Evolutionary conservation across 2,797 vertebrate genomes (phyloP), one percentile per base, ranked within the genome.

Genomic region (Zenarchopterus dispar): DNA sequence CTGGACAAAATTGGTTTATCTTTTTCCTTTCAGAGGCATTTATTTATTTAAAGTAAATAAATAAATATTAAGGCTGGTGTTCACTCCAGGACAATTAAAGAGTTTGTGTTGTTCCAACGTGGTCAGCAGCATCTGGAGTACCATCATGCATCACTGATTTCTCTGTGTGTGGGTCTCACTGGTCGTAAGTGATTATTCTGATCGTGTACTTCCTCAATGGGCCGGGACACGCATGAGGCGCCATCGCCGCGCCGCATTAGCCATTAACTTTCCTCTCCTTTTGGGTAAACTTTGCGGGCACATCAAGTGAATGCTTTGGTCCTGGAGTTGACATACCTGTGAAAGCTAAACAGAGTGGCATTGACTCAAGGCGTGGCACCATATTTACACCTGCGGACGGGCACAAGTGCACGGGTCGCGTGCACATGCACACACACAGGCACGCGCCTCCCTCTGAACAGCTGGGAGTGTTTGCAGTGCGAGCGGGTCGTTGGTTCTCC

Each of bases 301-400:
- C 82, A 91, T 91, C 90, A 91, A 89, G 86, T 86, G 84, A 71
- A 65, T 84, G 77, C 86, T 80, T 84, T 82, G 76, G 67, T 70
- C 63, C 66, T 76, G 73, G 75, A 88, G 88, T 91, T 91, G 81
- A 89, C 89, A 89, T 91, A 89, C 86, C 84, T 91, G 84, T 73
- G 84, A 87, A 90, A 86, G 73, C 82, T 85, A 85, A 91, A 88
- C 75, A 89, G 73, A 77, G 80, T 70, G 49, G 80, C 84, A 84
- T 93, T 93, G 92, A 91, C 90, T 90, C 28, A 92, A 92, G 92
- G 92, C 83, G 92, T 84, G 91, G 85, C 68, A 47, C 67, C 78
- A 65, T 87, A 79, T 85, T 91, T 88, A 87, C 78, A 88, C 82
- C 78, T 84, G 81, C 81, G 84, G 81, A 86, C 67, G 46, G 63